Base-by-base conservation (phyloP, 2,888 invertebrate genomes). In the Heliothis peltigera region DNA sequence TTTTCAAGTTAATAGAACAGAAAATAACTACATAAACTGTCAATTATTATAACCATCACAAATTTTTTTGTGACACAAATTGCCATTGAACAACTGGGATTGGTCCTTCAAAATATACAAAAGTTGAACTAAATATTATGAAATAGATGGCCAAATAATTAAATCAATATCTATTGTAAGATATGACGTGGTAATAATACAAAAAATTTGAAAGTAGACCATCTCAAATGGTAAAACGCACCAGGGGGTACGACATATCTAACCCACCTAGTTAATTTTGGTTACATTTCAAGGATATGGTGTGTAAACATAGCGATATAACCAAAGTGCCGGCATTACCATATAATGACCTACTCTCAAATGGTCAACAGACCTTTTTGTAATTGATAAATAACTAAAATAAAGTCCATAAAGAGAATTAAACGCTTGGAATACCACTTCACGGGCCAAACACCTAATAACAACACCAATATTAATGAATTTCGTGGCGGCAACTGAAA, bases 321-420 rank as follows among this genome's bases (percentile, higher is more conserved):
- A 93, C 92, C 92, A 92, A 92, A 87, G 85, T 75, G 88, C 92
- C 93, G 93, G 91, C 81, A 80, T 77, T 84, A 74, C 70, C 47
- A 65, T 19, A 46, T 25, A 49, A 60, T 44, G 49, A 63, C 46
- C 21, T 25, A 46, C 25, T 22, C 18, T 12, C 22, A 60, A 35
- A 53, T 17, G 3, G n/a, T 43, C 4, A 51, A 28, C n/a, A 55
- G 32, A 32, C n/a, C 32, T 48, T 57, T 39, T 54, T 70, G 22
- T 70, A 63, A 70, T 70, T 70, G 48, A 70, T 66, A 66, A 77
- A 35, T 54, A 52, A 39, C 21, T 21, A 65, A 76, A 71, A 66
- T 68, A 66, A 49, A 28, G 39, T 25, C 10, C 6, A 21, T 42
- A 52, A 42, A 17, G 35, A 19, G 18, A 81, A 67, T 63, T 49